phyloP scores from a whole-genome alignment of 1,140 invertebrate species.

The Dolichoris vasculosae region DNA sequence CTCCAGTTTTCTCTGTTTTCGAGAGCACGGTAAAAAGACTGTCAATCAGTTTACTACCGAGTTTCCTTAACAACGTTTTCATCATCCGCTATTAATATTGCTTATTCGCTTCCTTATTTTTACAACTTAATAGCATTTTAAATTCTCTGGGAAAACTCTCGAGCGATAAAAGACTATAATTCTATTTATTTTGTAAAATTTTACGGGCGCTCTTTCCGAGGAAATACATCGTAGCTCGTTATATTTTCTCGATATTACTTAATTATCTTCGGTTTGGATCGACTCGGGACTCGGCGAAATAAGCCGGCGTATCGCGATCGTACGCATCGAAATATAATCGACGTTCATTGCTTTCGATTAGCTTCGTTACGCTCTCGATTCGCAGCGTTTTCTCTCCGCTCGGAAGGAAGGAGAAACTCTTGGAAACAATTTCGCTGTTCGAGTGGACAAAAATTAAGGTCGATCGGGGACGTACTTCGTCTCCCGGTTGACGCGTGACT shows the following conservation, averaged over 20 bases:
- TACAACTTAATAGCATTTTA: conserved; percentile 3
- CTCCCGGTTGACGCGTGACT: too few relatives aligned
- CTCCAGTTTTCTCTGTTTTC: neutral
- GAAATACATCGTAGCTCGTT: too few relatives aligned
- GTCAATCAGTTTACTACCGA: neutral
- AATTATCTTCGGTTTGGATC: too few relatives aligned
- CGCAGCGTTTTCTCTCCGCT: neutral
- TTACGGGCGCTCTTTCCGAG: too few relatives aligned
- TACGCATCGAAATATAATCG: neutral
- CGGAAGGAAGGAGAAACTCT: too few relatives aligned
- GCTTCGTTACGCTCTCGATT: neutral
- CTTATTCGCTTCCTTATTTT: conserved; percentile 5
- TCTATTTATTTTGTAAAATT: neutral
- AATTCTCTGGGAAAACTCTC: neutral
- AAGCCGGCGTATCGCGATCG: neutral
- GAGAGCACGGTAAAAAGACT: neutral
- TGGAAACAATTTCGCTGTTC: too few relatives aligned
- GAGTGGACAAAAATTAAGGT: too few relatives aligned
- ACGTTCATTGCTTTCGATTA: neutral
- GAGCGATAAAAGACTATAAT: neutral
- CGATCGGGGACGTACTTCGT: too few relatives aligned
- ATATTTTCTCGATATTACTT: too few relatives aligned
- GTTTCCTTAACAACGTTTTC: conserved; percentile 20
- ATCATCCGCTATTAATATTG: neutral
- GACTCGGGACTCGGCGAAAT: neutral